A percentile compares a stretch with the other conserved stretches of the same genome.
These are phyloP conservation scores for Drosophila peninsularis DNA, from an alignment of 2,888 invertebrate genomes.

Conservation along the genomic window DNA sequence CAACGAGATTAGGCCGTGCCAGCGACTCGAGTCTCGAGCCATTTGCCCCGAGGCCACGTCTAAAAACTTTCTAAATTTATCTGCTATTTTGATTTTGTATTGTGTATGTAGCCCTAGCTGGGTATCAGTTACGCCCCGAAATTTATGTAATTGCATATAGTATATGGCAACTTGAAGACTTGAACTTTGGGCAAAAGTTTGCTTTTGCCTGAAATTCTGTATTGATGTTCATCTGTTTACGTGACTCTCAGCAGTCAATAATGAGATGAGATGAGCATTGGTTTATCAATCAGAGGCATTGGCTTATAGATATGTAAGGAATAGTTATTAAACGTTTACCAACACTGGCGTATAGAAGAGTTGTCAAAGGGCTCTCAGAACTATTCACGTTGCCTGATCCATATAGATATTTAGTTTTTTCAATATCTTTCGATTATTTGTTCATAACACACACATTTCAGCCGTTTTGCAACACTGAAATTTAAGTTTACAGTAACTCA, in stretches of 20 bases:
- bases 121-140: neutral
- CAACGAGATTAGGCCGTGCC: constrained; percentile 10
- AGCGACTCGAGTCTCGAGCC: neutral
- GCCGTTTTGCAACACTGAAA: too few species aligned
- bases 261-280: neutral
- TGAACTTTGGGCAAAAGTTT: neutral
- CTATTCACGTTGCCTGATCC: too few species aligned
- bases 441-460: too few species aligned
- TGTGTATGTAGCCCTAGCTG: neutral
- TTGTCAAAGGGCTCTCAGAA: too few species aligned
- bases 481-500: too few species aligned
- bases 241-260: neutral
- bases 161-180: neutral
- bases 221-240: neutral
- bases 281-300: neutral
- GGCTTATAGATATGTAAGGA: neutral
- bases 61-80: constrained; percentile 8
- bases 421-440: too few species aligned
- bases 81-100: constrained; percentile 8
- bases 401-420: too few species aligned
- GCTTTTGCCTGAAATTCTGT: neutral
- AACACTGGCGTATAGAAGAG: neutral
- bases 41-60: neutral
- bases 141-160: constrained; percentile 7
- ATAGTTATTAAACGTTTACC: neutral